Conservation (phyloP, 1,140 invertebrate species). For the Frieseomelitta varia region DNA sequence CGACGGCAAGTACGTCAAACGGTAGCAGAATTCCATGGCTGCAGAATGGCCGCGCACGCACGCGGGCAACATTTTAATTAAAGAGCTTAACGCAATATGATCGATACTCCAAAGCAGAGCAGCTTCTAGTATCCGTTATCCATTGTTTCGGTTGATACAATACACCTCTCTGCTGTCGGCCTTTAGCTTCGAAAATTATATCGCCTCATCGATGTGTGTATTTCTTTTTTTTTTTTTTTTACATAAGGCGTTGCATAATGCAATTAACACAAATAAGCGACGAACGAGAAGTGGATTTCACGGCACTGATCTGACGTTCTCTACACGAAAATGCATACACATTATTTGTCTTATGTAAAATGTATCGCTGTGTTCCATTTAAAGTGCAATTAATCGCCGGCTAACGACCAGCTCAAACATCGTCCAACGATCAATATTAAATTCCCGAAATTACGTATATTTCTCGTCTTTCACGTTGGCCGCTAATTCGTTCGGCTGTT, state of each 20-base stretch:
- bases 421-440: background rate
- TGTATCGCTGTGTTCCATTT: background rate
- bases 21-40: background rate
- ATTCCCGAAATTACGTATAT: background rate
- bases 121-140: background rate
- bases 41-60: background rate
- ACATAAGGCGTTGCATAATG: background rate
- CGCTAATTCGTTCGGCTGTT: slow-evolving; percentile 7
- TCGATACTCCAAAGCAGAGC: slow-evolving; percentile 13
- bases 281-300: background rate
- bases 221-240: background rate
- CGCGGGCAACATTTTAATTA: slow-evolving; percentile 25
- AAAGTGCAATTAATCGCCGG: background rate
- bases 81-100: slow-evolving; percentile 19
- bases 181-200: slow-evolving; percentile 1
- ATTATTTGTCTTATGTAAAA: background rate
- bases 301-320: background rate
- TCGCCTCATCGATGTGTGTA: background rate
- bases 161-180: background rate
- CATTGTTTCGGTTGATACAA: background rate
- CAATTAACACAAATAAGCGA: slow-evolving; percentile 10
- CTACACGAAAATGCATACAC: background rate
- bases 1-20: background rate
- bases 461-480: background rate
- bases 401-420: background rate